Evolutionary conservation across 2,113 vertebrate genomes (phyloP), one percentile per base, ranked within the genome.

Genomic region (Otis tarda): DNA sequence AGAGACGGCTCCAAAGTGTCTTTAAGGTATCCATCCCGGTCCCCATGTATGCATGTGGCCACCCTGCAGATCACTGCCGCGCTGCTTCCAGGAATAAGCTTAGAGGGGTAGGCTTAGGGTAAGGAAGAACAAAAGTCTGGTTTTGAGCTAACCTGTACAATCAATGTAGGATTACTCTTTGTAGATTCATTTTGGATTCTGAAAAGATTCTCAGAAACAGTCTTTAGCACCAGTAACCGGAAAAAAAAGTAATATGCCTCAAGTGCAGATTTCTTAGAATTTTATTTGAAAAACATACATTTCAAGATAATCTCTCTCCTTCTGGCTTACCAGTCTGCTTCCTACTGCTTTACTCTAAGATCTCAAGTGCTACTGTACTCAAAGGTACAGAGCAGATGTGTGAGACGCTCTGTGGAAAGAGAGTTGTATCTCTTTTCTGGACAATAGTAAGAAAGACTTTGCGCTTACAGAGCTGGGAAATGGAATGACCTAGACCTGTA

Each of bases 11-110:
- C 52, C 27, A 1, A 25, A 43, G 28, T 15, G 56, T 53, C 24
- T 69, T 50, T 57, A 9, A 61, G 25, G 31, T 31, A 4, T 10
- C 4, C 3, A 9, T 57, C 73, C 67, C 3, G 0, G 7, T 64
- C 9, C 41, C 6, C 0, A 0, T 15, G 50, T 20, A 28, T 67
- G 49, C 8, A 0, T 12, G 18, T 35, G 56, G 49, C 73, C 81
- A 63, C 37, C 30, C 12, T 16, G 4, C 33, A 67, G 24, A 19
- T 7, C 1, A 9, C 28, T 41, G 78, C 70, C 56, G 13, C 45
- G 2, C 24, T 76, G 76, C 68, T 77, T 55, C 60, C 64, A 63
- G 47, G 74, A 64, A 5, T 22, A 33, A 87, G 16, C 43, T 64
- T 9, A 9, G 22, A 57, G 39, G 8, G 33, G 5, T 13, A 8